A percentile compares a stretch with the other conserved stretches of the same genome.
These are phyloP conservation scores for Lacanobia oleracea DNA, from an alignment of 2,888 invertebrate genomes.

Conservation along the genomic window DNA sequence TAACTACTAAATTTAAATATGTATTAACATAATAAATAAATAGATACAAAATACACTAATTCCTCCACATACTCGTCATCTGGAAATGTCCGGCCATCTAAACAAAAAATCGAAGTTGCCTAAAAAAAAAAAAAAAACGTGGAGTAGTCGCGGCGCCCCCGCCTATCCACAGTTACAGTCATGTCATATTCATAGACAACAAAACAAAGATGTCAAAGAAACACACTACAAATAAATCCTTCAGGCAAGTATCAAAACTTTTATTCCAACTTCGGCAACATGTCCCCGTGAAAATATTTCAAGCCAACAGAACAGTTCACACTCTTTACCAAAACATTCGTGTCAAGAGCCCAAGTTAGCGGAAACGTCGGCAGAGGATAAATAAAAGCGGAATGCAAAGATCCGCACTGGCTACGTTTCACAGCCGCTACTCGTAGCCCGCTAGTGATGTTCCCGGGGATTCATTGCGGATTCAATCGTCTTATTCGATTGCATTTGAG, in stretches of 20 bases:
- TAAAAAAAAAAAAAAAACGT: too few species aligned
- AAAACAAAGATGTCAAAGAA: not conserved
- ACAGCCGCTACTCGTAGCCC: conserved; percentile 58
- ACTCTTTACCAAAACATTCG: conserved; percentile 74
- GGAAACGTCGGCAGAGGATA: conserved; percentile 67
- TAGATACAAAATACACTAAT: too few species aligned
- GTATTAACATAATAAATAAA: too few species aligned
- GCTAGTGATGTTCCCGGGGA: conserved; percentile 65
- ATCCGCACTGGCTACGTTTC: conserved; percentile 56
- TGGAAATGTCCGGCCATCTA: too few species aligned
- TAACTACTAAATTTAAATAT: too few species aligned
- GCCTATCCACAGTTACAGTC: too few species aligned
- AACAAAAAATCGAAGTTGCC: too few species aligned
- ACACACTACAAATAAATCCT: conserved; percentile 56
- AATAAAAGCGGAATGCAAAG: conserved; percentile 72
- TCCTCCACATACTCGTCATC: too few species aligned
- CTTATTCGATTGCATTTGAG: conserved; percentile 40
- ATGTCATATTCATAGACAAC: not conserved
- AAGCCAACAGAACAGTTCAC: conserved; percentile 71
- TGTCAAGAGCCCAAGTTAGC: conserved; percentile 71
- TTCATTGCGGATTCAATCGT: conserved; percentile 62
- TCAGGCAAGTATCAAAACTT: conserved; percentile 39
- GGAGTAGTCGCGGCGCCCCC: too few species aligned
- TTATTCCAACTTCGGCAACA: conserved; percentile 53
- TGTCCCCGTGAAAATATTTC: conserved; percentile 72